Conservation (phyloP, 2,113 vertebrate species). For the Noturus placidus region DNA sequence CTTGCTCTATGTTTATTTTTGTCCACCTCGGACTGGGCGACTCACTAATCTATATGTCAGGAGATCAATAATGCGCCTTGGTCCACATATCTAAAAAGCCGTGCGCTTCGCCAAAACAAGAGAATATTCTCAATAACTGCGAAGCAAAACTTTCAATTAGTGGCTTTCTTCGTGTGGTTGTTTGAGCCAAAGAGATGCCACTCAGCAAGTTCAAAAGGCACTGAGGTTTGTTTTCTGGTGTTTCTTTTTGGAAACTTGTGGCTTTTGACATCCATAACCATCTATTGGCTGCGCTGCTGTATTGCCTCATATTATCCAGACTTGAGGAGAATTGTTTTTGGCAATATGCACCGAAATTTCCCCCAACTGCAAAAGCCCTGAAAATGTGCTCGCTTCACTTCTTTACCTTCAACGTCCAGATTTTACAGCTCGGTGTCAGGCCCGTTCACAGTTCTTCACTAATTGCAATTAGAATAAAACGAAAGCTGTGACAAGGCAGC, state of each 20-base stretch:
- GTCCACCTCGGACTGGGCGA: conserved; percentile 51
- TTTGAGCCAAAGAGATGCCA: conserved; percentile 73
- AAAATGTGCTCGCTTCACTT: conserved; percentile 62
- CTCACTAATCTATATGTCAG: conserved; percentile 63
- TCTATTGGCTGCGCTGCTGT: conserved; percentile 70
- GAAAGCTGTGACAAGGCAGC: conserved; percentile 12
- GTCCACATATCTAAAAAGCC: conserved; percentile 64
- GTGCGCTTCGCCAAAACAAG: conserved; percentile 65
- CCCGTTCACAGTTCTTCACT: conserved; percentile 34
- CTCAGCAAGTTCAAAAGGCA: conserved; percentile 72
- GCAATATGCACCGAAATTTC: conserved; percentile 72
- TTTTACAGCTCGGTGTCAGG: not conserved
- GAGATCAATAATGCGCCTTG: conserved; percentile 62
- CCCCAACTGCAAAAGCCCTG: conserved; percentile 65
- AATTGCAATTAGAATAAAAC: conserved; percentile 56
- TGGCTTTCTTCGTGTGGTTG: conserved; percentile 74
- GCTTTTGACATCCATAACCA: conserved; percentile 77
- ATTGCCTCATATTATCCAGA: conserved; percentile 79
- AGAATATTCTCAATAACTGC: conserved; percentile 73
- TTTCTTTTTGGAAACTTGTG: conserved; percentile 80
- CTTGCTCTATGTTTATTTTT: conserved; percentile 61
- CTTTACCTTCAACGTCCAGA: conserved; percentile 31
- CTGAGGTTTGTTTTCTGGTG: conserved; percentile 76
- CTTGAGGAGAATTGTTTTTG: conserved; percentile 77
- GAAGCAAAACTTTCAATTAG: conserved; percentile 78